Percentiles rank a stretch among this genome's conserved stretches.
phyloP scores from a whole-genome alignment of 2,888 invertebrate genomes.

The Julus scandinavius region DNA sequence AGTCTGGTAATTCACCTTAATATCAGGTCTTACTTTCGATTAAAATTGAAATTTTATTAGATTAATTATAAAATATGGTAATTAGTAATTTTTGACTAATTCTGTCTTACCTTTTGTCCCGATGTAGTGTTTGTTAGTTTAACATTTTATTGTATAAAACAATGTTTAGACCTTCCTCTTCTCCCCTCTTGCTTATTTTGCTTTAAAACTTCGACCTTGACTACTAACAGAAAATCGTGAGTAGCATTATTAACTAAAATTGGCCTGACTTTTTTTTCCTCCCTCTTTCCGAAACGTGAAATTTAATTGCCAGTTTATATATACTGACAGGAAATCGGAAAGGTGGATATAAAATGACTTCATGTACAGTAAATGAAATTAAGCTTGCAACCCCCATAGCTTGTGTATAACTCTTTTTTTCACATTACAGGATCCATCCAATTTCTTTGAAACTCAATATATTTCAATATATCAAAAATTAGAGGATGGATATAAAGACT shows the following conservation, averaged over 20 bases:
- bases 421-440: slow-evolving; percentile 40
- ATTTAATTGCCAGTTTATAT: neutral
- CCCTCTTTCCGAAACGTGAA: neutral
- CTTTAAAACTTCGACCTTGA: neutral
- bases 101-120: neutral
- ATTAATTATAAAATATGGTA: too few relatives aligned
- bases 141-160: neutral
- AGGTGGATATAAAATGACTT: neutral
- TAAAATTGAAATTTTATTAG: too few relatives aligned
- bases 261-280: neutral
- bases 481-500: slow-evolving; percentile 6
- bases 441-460: slow-evolving; percentile 40
- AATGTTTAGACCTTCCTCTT: neutral
- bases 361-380: neutral
- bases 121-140: neutral
- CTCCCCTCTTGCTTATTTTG: neutral
- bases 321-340: neutral
- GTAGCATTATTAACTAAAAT: neutral
- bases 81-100: neutral
- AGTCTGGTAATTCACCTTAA: too few relatives aligned
- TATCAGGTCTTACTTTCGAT: too few relatives aligned
- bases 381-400: neutral
- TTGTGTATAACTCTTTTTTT: neutral
- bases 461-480: slow-evolving; percentile 34
- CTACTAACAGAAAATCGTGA: neutral